These are phyloP conservation scores for Pecten maximus DNA, from an alignment of 2,888 invertebrate genomes.

Conservation along the genomic window DNA sequence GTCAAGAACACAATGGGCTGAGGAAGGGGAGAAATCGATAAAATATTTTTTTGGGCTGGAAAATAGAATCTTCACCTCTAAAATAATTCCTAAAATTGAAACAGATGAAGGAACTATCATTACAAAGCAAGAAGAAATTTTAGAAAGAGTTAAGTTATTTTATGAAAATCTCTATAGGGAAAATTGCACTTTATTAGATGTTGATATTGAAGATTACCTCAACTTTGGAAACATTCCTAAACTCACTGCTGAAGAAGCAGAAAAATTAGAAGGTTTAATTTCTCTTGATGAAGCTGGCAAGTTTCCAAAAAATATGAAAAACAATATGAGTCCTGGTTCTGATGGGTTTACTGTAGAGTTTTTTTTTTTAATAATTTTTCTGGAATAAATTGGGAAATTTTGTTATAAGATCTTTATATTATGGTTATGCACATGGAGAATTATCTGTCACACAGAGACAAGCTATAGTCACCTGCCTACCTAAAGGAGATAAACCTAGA, in stretches of 20 bases:
- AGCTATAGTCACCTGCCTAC: too few relatives aligned
- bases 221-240: background rate
- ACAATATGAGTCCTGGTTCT: too few relatives aligned
- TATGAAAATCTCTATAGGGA: too few relatives aligned
- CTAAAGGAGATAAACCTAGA: too few relatives aligned
- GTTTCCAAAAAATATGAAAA: too few relatives aligned
- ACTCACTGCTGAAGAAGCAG: background rate
- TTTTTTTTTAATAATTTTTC: too few relatives aligned
- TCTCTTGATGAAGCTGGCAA: background rate
- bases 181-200: background rate
- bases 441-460: too few relatives aligned
- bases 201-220: background rate
- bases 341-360: too few relatives aligned
- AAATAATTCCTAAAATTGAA: constrained; percentile 37
- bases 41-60: constrained; percentile 37
- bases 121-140: background rate
- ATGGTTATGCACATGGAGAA: too few relatives aligned
- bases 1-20: background rate
- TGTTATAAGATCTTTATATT: too few relatives aligned
- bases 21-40: background rate
- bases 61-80: constrained; percentile 33
- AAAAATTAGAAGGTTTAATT: background rate
- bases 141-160: too few relatives aligned
- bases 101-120: background rate
- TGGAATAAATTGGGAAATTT: too few relatives aligned